Evolutionary conservation across 2,888 invertebrate species (phyloP).

Genomic region (Pachliopta kotzebuea): DNA sequence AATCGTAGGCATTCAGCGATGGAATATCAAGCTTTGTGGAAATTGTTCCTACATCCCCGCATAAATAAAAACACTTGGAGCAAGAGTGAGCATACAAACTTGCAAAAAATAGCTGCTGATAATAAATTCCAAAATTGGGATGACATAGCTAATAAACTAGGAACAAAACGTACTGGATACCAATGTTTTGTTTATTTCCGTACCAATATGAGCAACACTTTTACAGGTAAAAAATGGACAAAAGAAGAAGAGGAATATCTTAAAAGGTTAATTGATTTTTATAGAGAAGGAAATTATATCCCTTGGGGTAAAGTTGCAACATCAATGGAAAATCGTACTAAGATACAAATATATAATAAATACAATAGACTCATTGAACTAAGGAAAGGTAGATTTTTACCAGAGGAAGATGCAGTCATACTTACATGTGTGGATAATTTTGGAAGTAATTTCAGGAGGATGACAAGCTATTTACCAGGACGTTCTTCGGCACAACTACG

Average conservation of each 20-base stretch:
- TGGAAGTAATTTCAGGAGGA: conserved; percentile 82
- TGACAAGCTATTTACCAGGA: conserved; percentile 80
- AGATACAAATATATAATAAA: conserved; percentile 84
- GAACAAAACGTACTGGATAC: conserved; percentile 82
- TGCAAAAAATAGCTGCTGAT: conserved; percentile 49
- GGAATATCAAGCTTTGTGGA: conserved; percentile 87
- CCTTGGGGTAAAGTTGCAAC: conserved; percentile 87
- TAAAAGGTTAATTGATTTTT: conserved; percentile 80
- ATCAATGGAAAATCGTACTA: conserved; percentile 82
- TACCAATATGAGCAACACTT: conserved; percentile 62
- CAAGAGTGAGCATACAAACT: conserved; percentile 47
- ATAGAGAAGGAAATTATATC: conserved; percentile 83
- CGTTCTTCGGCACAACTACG: conserved; percentile 83
- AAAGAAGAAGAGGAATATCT: conserved; percentile 85
- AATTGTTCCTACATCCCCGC: conserved; percentile 84
- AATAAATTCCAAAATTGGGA: conserved; percentile 84
- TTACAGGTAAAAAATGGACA: conserved; percentile 80
- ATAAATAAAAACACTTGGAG: conserved; percentile 77
- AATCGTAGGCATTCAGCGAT: conserved; percentile 80
- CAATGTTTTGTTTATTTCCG: conserved; percentile 85
- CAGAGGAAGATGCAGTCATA: conserved; percentile 84
- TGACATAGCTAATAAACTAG: conserved; percentile 78
- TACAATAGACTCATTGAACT: conserved; percentile 61
- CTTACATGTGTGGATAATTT: conserved; percentile 82
- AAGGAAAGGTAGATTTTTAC: conserved; percentile 82